Base-by-base conservation (phyloP, 2,113 vertebrate genomes). In the Pangasianodon gigas region DNA sequence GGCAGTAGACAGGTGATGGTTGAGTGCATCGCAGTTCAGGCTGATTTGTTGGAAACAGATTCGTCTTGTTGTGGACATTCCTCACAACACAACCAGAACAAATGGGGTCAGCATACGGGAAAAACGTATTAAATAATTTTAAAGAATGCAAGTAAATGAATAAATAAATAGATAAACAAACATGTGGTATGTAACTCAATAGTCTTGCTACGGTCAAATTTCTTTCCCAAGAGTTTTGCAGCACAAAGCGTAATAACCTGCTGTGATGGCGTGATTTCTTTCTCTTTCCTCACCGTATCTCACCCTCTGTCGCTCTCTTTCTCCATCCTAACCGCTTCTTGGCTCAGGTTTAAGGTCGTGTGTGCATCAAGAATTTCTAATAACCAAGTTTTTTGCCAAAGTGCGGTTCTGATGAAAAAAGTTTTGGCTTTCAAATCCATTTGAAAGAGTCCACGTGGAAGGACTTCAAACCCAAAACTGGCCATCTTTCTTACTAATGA, bases 21-120 rank as follows among this genome's bases (percentile, higher is more conserved):
- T 90, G 93, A 93, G 48, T 91, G 93, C 91, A 92, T 91, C 87
- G 60, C 88, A 60, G 89, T 92, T 93, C 90, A 93, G 84, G 92
- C 89, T 89, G 91, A 88, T 79, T 94, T 90, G 87, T 88, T 48
- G 52, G 67, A 84, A 84, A 84, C 81, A 74, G 51, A n/a, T 71
- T 65, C 24, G 32, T 52, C 60, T 48, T 69, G 54, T 67, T 69
- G 46, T 51, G 29, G 16, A 82, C 65, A 86, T 69, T 71, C n/a
- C 65, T 32, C n/a, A 71, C 46, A 54, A 41, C 85, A 32, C 62
- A 74, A 51, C 9, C 85, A 54, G 48, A 74, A 86, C 48, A n/a
- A 85, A 48, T n/a, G 10, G 29, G 26, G 29, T 81, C 13, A n/a
- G 48, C 3, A 14, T 16, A n/a, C 26, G 24, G 46, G 77, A 7